Conservation (phyloP, 1,140 invertebrate species). For the Oncopeltus fasciatus region DNA sequence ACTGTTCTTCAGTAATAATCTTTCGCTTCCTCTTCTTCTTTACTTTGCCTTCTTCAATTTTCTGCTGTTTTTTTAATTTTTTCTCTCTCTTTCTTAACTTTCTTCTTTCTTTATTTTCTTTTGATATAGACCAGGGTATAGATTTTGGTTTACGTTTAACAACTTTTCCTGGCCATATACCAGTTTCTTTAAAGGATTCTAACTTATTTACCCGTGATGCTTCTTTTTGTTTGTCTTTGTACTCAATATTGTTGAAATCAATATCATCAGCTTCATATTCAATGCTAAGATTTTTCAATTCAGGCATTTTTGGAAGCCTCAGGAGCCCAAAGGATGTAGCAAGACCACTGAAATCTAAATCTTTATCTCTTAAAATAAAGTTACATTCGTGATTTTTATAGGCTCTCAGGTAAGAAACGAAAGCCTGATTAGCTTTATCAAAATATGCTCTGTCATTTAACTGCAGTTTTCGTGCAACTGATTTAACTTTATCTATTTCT, state of each 20-base stretch:
- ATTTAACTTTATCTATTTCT: conserved; percentile 22
- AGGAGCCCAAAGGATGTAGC: conserved; percentile 80
- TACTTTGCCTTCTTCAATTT: conserved; percentile 31
- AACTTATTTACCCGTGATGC: conserved; percentile 55
- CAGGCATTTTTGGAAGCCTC: conserved; percentile 86
- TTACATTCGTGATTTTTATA: conserved; percentile 94
- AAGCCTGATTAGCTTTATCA: conserved; percentile 81
- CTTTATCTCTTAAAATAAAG: conserved; percentile 75
- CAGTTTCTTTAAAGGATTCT: conserved; percentile 53
- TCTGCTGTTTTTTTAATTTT: conserved; percentile 38
- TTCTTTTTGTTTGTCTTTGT: conserved; percentile 70
- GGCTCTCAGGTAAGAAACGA: conserved; percentile 86
- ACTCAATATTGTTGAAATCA: conserved; percentile 63
- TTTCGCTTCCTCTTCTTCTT: conserved; percentile 31
- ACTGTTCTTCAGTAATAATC: conserved; percentile 52
- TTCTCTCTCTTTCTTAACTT: conserved; percentile 43
- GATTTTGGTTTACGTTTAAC: conserved; percentile 43
- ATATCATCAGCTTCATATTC: conserved; percentile 51
- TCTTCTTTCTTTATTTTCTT: conserved; percentile 53
- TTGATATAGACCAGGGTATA: conserved; percentile 66
- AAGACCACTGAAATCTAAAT: conserved; percentile 72
- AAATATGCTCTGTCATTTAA: conserved; percentile 56
- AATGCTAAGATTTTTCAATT: conserved; percentile 57
- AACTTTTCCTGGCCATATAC: conserved; percentile 57
- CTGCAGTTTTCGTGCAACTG: conserved; percentile 44